Evolutionary conservation across 2,797 vertebrate species (phyloP).

Genomic region (Chelon labrosus): DNA sequence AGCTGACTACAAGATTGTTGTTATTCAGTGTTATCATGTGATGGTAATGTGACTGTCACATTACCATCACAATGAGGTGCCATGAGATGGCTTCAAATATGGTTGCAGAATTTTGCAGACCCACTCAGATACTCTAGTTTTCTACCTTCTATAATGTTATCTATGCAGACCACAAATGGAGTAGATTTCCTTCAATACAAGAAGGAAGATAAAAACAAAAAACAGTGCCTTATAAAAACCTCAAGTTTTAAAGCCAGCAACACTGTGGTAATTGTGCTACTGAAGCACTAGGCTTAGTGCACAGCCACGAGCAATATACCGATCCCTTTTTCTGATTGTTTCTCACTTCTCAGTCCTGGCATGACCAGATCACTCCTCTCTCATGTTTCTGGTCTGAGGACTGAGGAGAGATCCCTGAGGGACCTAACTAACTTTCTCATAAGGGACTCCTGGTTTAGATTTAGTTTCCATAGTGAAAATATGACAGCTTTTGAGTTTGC

Average conservation of each 20-base stretch:
- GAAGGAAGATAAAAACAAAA: too few species aligned
- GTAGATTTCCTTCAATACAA: too few species aligned
- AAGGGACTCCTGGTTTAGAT: too few species aligned
- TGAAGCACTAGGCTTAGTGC: neutral
- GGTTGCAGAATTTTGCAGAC: neutral
- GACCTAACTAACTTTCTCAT: too few species aligned
- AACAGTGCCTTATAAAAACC: too few species aligned
- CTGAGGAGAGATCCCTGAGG: neutral
- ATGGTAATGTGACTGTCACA: neutral
- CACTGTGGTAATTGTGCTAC: too few species aligned
- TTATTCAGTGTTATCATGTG: neutral
- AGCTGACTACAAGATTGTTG: neutral
- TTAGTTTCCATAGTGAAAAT: neutral
- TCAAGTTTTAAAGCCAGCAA: neutral
- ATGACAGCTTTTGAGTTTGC: neutral
- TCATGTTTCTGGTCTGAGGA: neutral
- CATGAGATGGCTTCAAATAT: neutral
- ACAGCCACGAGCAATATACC: neutral
- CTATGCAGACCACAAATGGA: constrained; percentile 9
- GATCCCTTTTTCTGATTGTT: neutral
- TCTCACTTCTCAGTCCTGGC: too few species aligned
- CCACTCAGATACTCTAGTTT: neutral
- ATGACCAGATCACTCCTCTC: neutral
- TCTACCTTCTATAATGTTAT: neutral
- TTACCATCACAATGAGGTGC: neutral